phyloP scores from a whole-genome alignment of 2,888 invertebrate species.

The Myopa testacea region DNA sequence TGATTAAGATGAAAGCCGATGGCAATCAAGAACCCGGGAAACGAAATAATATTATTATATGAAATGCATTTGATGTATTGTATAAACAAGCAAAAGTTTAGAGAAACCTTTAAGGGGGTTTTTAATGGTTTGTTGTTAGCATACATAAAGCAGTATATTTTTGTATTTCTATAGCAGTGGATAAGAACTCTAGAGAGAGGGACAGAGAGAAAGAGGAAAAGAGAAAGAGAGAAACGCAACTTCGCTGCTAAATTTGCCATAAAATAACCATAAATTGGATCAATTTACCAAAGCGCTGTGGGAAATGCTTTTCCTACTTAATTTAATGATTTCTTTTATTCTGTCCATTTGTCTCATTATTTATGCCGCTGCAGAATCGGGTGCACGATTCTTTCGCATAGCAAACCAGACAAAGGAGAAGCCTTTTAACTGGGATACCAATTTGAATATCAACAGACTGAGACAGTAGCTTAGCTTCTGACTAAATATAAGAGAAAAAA shows the following conservation, averaged over 20 bases:
- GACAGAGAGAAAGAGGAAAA: background rate
- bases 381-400: background rate
- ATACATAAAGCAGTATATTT: too few relatives aligned
- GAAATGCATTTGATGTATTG: too few relatives aligned
- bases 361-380: background rate
- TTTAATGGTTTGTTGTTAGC: too few relatives aligned
- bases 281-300: conserved; percentile 53
- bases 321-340: conserved; percentile 44
- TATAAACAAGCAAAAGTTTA: too few relatives aligned
- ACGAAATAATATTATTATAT: too few relatives aligned
- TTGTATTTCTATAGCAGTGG: background rate
- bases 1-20: too few relatives aligned
- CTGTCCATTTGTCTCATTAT: conserved; percentile 36
- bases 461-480: too few relatives aligned
- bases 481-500: too few relatives aligned
- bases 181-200: background rate
- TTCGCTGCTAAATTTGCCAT: conserved; percentile 57
- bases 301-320: conserved; percentile 33
- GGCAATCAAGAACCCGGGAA: too few relatives aligned
- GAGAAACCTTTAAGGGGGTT: too few relatives aligned
- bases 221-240: too few relatives aligned
- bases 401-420: background rate
- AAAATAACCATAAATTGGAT: conserved; percentile 66
- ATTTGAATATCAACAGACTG: background rate
- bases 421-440: conserved; percentile 8